Evolutionary conservation across 1,140 invertebrate species (phyloP).

Genomic region (Calosoma granatense): DNA sequence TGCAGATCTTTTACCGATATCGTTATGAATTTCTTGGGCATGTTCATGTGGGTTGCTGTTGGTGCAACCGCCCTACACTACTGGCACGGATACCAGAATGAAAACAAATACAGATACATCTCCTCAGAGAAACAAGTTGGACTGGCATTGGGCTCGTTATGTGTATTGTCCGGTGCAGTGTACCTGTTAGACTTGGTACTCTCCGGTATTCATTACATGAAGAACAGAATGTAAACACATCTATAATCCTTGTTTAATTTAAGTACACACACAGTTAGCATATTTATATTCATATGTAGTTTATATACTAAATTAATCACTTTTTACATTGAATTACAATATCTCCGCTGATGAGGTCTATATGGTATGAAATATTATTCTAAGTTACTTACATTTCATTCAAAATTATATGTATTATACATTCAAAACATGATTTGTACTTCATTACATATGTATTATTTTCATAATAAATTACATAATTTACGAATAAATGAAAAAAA

Average conservation of each 20-base stretch:
- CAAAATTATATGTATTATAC: too few relatives aligned
- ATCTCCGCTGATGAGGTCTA: too few relatives aligned
- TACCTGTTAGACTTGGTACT: conserved; percentile 69
- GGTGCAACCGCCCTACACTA: conserved; percentile 76
- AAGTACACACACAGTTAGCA: neutral
- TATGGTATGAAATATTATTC: too few relatives aligned
- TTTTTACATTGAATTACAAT: too few relatives aligned
- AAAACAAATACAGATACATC: conserved; percentile 57
- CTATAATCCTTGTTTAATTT: conserved; percentile 10
- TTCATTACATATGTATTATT: too few relatives aligned
- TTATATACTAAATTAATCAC: too few relatives aligned
- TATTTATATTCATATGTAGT: too few relatives aligned
- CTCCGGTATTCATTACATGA: conserved; percentile 59
- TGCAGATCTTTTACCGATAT: conserved; percentile 48
- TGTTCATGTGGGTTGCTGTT: conserved; percentile 71
- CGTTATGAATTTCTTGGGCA: conserved; percentile 76
- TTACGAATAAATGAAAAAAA: too few relatives aligned
- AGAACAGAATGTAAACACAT: conserved; percentile 39
- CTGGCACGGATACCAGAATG: conserved; percentile 71
- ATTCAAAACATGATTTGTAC: too few relatives aligned
- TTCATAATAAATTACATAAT: too few relatives aligned
- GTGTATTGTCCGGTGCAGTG: conserved; percentile 62
- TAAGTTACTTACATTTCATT: too few relatives aligned
- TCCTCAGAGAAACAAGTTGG: conserved; percentile 62
- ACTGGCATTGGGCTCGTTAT: conserved; percentile 64